These are phyloP conservation scores for Pangasianodon hypophthalmus DNA, from an alignment of 2,113 vertebrate genomes.

Conservation along the genomic window DNA sequence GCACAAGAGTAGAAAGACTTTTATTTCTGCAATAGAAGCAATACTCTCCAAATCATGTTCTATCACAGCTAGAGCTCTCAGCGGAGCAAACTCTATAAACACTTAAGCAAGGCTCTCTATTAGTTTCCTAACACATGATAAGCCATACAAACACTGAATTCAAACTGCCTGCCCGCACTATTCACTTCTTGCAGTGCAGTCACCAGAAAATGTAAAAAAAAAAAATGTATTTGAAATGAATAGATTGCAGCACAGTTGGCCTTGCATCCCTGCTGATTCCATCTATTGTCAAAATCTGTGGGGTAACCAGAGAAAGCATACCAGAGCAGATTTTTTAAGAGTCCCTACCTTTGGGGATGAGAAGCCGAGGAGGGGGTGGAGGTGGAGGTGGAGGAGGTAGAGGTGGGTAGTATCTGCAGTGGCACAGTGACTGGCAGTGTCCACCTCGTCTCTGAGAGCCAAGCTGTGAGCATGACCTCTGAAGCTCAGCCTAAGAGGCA, in stretches of 20 bases:
- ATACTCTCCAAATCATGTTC: background rate
- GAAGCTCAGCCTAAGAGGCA: slow-evolving; percentile 85
- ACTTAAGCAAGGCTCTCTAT: background rate
- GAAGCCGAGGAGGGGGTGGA: slow-evolving; percentile 86
- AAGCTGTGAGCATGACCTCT: slow-evolving; percentile 89
- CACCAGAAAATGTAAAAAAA: background rate
- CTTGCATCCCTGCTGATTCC: background rate
- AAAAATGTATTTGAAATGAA: background rate
- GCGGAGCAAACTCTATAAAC: slow-evolving; percentile 10
- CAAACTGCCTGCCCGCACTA: background rate
- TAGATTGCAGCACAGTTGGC: background rate
- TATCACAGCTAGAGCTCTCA: background rate
- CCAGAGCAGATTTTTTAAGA: slow-evolving; percentile 32
- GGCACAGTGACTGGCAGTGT: slow-evolving; percentile 87
- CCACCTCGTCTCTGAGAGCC: slow-evolving; percentile 82
- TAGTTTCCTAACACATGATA: background rate
- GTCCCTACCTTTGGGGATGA: slow-evolving; percentile 80
- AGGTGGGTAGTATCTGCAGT: slow-evolving; percentile 87
- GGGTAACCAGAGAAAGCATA: background rate
- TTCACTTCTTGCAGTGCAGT: background rate
- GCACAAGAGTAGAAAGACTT: slow-evolving; percentile 36
- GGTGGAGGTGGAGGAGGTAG: slow-evolving; percentile 90
- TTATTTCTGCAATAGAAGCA: slow-evolving; percentile 46
- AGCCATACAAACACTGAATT: background rate
- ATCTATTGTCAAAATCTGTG: background rate